Conservation (phyloP, 2,888 invertebrate species). For the Onthophagus sagittarius region DNA sequence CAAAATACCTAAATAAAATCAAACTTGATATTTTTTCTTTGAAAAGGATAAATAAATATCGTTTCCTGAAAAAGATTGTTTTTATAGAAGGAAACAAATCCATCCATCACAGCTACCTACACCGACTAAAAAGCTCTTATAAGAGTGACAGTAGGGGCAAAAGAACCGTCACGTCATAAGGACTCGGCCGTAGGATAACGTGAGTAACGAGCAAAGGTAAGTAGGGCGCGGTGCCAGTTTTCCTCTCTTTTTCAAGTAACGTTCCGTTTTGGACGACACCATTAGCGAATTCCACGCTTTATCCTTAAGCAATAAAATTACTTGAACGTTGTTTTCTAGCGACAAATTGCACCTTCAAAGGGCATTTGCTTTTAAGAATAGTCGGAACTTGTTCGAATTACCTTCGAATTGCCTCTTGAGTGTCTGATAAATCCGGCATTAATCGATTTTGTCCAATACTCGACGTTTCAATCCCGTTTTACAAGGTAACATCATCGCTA, state of each 20-base stretch:
- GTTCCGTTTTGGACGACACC: constrained; percentile 23
- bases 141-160: background rate
- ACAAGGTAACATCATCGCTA: too few relatives aligned
- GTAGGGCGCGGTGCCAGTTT: background rate
- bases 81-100: background rate
- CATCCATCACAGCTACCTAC: background rate
- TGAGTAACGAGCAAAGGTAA: background rate
- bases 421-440: background rate
- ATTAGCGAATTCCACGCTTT: constrained; percentile 30
- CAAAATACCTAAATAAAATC: too few relatives aligned
- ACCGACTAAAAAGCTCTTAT: background rate
- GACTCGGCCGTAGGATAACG: background rate
- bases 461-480: background rate
- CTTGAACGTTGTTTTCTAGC: constrained; percentile 7
- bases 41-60: background rate
- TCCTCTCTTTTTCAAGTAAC: background rate
- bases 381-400: background rate
- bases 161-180: background rate
- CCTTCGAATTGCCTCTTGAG: background rate
- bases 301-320: constrained; percentile 31
- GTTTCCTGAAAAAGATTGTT: background rate
- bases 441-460: background rate
- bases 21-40: too few relatives aligned
- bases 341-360: background rate
- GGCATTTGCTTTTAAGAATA: background rate